Evolutionary conservation across 2,113 vertebrate species (phyloP).

Genomic region (Salvelinus sp.): DNA sequence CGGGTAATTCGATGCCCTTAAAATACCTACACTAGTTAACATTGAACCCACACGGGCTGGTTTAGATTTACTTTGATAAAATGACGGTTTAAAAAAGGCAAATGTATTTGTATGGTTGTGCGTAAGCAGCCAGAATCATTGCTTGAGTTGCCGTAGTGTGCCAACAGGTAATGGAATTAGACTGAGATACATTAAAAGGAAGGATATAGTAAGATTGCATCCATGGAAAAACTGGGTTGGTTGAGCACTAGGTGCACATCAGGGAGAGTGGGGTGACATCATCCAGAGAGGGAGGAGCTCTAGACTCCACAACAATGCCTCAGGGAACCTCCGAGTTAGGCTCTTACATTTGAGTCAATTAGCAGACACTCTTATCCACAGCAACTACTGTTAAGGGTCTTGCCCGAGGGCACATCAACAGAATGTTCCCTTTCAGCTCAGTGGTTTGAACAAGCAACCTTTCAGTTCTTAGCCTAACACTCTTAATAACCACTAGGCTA

Average conservation of each 20-base stretch:
- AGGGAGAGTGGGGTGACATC: conserved; percentile 28
- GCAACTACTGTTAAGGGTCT: no score
- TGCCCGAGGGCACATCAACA: no score
- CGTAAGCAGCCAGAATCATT: conserved; percentile 16
- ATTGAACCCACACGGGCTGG: background rate
- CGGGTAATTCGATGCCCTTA: conserved; percentile 22
- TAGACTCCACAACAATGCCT: conserved; percentile 19
- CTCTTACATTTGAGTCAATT: no score
- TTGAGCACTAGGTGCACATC: conserved; percentile 4
- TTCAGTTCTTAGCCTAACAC: no score
- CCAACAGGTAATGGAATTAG: conserved; percentile 17
- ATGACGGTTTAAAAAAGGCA: conserved; percentile 7
- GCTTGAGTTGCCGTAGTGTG: background rate
- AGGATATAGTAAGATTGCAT: background rate
- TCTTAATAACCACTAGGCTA: background rate
- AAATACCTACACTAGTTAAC: conserved; percentile 8
- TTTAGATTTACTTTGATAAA: conserved; percentile 36
- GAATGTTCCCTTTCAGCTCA: no score
- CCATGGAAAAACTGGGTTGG: background rate
- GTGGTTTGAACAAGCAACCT: no score
- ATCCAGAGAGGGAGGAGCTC: conserved; percentile 29
- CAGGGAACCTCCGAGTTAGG: conserved; percentile 1
- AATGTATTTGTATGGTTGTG: conserved; percentile 11
- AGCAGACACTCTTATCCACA: no score
- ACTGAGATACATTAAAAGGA: conserved; percentile 13